phyloP scores from a whole-genome alignment of 1,140 invertebrate species.

The Doryteuthis pealeii region DNA sequence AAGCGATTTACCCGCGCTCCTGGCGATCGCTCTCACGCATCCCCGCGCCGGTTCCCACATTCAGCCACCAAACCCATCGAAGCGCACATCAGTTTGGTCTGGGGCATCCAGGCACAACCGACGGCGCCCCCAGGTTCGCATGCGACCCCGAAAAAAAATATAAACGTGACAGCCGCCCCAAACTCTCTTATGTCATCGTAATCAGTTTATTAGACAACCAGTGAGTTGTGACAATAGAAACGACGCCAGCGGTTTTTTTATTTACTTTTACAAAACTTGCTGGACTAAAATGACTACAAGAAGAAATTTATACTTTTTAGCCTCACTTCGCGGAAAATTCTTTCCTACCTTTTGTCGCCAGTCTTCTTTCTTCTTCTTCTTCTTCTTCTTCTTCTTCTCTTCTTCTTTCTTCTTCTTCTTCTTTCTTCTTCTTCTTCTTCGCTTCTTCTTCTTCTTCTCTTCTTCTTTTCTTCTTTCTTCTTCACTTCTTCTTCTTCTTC shows the following conservation, averaged over 20 bases:
- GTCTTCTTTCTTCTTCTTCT: too few species aligned
- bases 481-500: constrained; percentile 26
- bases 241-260: constrained; percentile 18
- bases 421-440: constrained; percentile 22
- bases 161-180: constrained; percentile 9
- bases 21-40: too few species aligned
- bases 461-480: constrained; percentile 26
- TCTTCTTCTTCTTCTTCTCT: too few species aligned
- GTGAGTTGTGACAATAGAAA: constrained; percentile 19
- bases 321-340: too few species aligned
- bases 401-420: not conserved
- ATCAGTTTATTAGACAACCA: constrained; percentile 29
- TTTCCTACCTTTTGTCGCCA: too few species aligned
- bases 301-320: too few species aligned
- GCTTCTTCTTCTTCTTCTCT: constrained; percentile 22
- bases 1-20: too few species aligned
- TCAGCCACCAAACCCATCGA: too few species aligned
- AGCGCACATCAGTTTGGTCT: not conserved
- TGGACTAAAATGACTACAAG: too few species aligned
- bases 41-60: too few species aligned
- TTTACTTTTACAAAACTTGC: too few species aligned
- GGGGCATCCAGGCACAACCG: constrained; percentile 26
- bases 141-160: not conserved
- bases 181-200: constrained; percentile 18
- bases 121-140: constrained; percentile 22